Conservation (phyloP, 2,888 invertebrate genomes). For the Spisula solida region DNA sequence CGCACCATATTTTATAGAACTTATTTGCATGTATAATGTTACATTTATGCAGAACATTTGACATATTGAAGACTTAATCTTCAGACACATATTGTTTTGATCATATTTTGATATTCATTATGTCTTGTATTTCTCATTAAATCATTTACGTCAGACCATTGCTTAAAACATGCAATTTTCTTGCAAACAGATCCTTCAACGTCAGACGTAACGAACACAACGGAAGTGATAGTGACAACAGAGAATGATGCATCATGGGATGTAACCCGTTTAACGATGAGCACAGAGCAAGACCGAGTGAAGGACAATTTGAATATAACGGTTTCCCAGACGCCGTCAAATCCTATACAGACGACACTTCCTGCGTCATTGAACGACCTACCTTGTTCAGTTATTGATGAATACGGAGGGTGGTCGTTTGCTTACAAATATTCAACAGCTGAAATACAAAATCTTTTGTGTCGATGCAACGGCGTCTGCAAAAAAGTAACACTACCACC, state of each 20-base stretch:
- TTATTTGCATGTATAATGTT: neutral
- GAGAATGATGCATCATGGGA: constrained; percentile 7
- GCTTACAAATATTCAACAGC: constrained; percentile 1
- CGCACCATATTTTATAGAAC: neutral
- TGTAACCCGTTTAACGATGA: neutral
- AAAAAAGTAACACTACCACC: constrained; percentile 3
- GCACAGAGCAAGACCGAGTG: neutral
- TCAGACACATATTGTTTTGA: neutral
- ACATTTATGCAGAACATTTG: neutral
- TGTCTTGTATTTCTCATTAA: neutral
- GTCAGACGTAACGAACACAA: neutral
- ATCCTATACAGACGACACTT: neutral
- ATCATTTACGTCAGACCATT: neutral
- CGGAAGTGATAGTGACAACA: neutral
- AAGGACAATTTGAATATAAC: neutral
- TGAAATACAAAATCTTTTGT: neutral
- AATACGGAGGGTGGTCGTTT: constrained; percentile 5
- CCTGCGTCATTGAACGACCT: neutral
- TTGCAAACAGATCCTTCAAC: constrained; percentile 13
- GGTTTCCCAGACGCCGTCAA: neutral
- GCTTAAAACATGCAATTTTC: constrained; percentile 16
- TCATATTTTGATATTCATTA: neutral
- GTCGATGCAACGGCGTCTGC: neutral
- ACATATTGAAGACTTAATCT: neutral
- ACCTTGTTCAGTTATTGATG: neutral